Conservation (phyloP, 1,140 invertebrate species). For the Pseudoatta argentina region DNA sequence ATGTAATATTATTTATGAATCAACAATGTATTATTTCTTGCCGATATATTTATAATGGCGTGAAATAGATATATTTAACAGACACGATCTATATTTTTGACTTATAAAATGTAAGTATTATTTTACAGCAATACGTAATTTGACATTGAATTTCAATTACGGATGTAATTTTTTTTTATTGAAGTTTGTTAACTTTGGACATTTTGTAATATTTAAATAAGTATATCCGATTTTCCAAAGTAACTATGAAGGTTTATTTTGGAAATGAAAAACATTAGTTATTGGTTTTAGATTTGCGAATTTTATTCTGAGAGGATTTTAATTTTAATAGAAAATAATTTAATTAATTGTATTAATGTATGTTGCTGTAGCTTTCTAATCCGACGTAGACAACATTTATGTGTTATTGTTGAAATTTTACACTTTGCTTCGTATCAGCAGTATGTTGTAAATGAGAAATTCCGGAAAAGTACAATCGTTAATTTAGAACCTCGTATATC, state of each 20-base stretch:
- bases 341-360: background rate
- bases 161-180: background rate
- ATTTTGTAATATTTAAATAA: background rate
- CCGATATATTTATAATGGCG: background rate
- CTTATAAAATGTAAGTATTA: slow-evolving; percentile 11
- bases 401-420: background rate
- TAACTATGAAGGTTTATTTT: background rate
- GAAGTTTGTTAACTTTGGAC: background rate
- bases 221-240: background rate
- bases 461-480: background rate
- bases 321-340: slow-evolving; percentile 4
- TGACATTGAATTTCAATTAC: background rate
- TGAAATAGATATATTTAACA: background rate
- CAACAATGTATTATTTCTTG: background rate
- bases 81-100: background rate
- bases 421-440: background rate
- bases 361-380: background rate
- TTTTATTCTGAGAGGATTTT: background rate
- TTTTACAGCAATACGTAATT: background rate
- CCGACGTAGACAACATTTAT: background rate
- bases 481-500: slow-evolving; percentile 5
- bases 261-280: background rate
- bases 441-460: slow-evolving; percentile 11
- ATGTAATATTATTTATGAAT: background rate
- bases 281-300: background rate